Evolutionary conservation across 1,140 invertebrate species (phyloP), one percentile per base, ranked within the genome.

Genomic region (Pogonomyrmex barbatus): DNA sequence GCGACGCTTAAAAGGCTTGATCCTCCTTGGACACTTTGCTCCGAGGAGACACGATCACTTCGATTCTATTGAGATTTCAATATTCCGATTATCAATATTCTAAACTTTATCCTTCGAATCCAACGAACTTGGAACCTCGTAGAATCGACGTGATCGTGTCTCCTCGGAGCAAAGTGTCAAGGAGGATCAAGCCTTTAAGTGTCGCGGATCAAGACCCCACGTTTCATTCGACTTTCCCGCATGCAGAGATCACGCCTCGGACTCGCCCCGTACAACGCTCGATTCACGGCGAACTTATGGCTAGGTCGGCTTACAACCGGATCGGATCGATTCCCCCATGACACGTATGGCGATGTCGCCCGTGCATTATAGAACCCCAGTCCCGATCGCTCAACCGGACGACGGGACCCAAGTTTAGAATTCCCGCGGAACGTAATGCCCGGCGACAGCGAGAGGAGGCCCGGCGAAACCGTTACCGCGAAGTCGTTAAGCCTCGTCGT

Each of bases 251-350:
- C 50, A 24, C 24, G 24, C 24, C 24, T 24, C 71, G 39, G 52
- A 42, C 89, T 89, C 85, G 88, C 85, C 85, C 68, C 85, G 88
- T 84, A 63, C 71, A 63, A 78, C 33, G 81, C 89, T 79, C 76
- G 79, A 84, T 91, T 85, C 90, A 83, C 87, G 85, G 71, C 67
- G 62, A 62, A 82, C 83, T 90, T 88, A 91, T 93, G 88, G 88
- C 84, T 88, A 91, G 91, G 91, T 90, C 77, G 68, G 62, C 86
- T 88, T 91, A 93, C 92, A 93, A 92, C 92, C 92, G 92, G 90
- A 93, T 92, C 92, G 92, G 90, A 93, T 93, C 90, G 83, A 93
- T 93, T 93, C 89, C 91, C 90, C 87, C 88, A 83, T 90, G 90
- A 87, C 90, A 91, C 92, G 88, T 90, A 90, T 90, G 88, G 82